Evolutionary conservation across 2,888 invertebrate species (phyloP).

Genomic region (Anaspis maculata): DNA sequence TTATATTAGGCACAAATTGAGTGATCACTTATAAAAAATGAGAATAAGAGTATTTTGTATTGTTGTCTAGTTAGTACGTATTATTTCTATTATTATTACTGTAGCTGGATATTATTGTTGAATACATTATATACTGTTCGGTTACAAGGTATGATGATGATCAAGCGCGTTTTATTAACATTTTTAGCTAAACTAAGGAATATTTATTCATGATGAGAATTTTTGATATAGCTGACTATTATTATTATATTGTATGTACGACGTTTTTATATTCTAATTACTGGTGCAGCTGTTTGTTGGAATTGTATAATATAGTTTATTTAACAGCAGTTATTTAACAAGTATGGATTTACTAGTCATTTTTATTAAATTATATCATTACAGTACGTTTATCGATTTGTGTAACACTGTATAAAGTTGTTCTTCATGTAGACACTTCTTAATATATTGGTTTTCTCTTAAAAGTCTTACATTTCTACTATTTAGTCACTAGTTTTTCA

Average conservation of each 20-base stretch:
- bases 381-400: slow-evolving; percentile 32
- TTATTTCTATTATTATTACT: no score
- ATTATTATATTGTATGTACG: slow-evolving; percentile 13
- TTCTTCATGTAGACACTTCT: slow-evolving; percentile 35
- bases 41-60: slow-evolving; percentile 28
- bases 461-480: no score
- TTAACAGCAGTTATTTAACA: slow-evolving; percentile 28
- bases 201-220: background rate
- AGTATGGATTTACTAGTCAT: slow-evolving; percentile 39
- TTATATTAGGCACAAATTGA: slow-evolving; percentile 5
- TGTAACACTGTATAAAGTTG: slow-evolving; percentile 40
- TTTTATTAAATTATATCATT: slow-evolving; percentile 29
- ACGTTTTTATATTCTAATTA: slow-evolving; percentile 1
- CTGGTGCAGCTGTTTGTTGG: slow-evolving; percentile 35
- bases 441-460: slow-evolving; percentile 34
- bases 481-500: no score
- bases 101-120: no score
- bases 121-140: no score
- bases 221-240: slow-evolving; percentile 13
- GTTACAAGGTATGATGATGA: no score
- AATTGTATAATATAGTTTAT: slow-evolving; percentile 39
- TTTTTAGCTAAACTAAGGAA: background rate
- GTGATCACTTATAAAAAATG: slow-evolving; percentile 23
- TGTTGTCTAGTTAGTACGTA: slow-evolving; percentile 24
- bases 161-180: background rate